Base-by-base conservation (phyloP, 2,888 invertebrate species). In the Chelonus formosanus region DNA sequence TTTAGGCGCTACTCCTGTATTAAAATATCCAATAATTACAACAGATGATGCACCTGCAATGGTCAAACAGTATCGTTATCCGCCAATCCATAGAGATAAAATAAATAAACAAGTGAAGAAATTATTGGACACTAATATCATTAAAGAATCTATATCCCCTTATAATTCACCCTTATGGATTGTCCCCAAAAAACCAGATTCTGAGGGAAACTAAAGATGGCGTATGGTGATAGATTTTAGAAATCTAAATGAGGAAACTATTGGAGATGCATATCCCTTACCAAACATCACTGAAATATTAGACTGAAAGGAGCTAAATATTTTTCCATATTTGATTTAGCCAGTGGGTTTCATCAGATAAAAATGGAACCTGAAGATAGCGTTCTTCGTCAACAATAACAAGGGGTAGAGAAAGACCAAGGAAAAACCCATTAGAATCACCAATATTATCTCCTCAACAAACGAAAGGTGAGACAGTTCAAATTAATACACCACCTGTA, bases 331-430 rank as follows among this genome's bases (percentile, higher is more conserved):
- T 56, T 69, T 1, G 68, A 70, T 47, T 45, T 71, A 3, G 67
- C 59, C 0, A 63, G 63, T 3, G 78, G 78, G 0, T 79, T 77
- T 59, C 74, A 79, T 56, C 78, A 80, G 59, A 77, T 80, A 3
- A 48, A 62, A 2, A 63, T 70, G 8, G 53, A 74, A 7, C 59
- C 71, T 2, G 31, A 66, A 7, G 72, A 74, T 47, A 55, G 54
- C 40, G 2, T 3, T 6, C 40, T 40, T 5, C 40, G 3, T 5
- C 7, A 6, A 52, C 52, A 7, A 4, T 7, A 6, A 52, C 7
- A 6, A 5, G 6, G 31, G 5, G 3, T 7, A 4, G 1, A 31
- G 32, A 3, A 32, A 20, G 34, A 52, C 52, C 52, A 31, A 10
- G 1, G 4, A 31, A 52, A 20, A 20, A 20, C 2, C 20, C 20